These are phyloP conservation scores for Camelus dromedarius DNA, from an alignment of 2,113 vertebrate species.

Conservation along the genomic window DNA sequence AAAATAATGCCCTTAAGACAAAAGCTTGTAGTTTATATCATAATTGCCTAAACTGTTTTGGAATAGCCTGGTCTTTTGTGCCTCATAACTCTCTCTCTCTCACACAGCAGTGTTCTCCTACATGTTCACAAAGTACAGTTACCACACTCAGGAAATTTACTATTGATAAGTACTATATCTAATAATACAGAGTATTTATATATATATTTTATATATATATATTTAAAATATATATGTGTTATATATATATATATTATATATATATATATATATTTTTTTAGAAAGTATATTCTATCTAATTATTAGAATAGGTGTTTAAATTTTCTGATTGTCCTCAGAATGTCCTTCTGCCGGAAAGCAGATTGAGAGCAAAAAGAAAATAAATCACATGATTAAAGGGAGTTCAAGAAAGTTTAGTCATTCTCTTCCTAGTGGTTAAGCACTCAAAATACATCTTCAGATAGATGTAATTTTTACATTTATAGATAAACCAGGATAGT, in stretches of 20 bases:
- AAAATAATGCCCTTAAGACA: not conserved
- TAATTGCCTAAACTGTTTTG: not conserved
- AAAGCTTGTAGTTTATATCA: not conserved
- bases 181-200: not conserved
- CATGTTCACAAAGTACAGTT: not conserved
- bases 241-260: not conserved
- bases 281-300: not conserved
- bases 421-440: not conserved
- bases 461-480: not conserved
- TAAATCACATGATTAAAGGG: not conserved
- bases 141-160: not conserved
- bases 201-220: not conserved
- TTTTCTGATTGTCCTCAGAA: not conserved
- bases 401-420: not conserved
- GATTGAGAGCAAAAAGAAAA: not conserved
- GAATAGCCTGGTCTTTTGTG: not conserved
- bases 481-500: not conserved
- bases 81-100: not conserved
- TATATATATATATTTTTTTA: not conserved
- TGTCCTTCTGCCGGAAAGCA: not conserved
- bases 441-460: not conserved
- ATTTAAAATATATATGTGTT: not conserved
- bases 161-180: not conserved
- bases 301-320: not conserved
- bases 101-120: not conserved